Conservation (phyloP, 2,113 vertebrate species). For the Eudyptes chrysolophus region DNA sequence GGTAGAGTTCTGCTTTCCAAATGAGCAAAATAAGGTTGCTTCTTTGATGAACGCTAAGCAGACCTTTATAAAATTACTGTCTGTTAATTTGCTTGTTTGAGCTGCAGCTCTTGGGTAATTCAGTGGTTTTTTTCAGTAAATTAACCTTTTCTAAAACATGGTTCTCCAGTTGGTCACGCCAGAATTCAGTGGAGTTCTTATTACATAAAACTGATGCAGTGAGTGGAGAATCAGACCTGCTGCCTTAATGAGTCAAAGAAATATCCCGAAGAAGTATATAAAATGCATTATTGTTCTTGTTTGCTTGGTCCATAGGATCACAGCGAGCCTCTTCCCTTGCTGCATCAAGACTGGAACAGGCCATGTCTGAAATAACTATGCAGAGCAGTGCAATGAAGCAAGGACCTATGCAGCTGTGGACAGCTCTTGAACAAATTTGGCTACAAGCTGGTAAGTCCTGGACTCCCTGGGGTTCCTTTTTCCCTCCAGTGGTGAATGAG, state of each 20-base stretch:
- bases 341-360: constrained; percentile 91
- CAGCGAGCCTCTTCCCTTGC: constrained; percentile 87
- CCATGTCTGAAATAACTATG: constrained; percentile 90
- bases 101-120: not conserved
- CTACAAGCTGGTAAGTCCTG: constrained; percentile 89
- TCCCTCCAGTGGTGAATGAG: not conserved
- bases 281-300: not conserved
- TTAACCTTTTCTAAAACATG: constrained; percentile 8
- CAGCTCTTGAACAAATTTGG: constrained; percentile 93
- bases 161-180: not conserved
- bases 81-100: constrained; percentile 23
- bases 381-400: constrained; percentile 85
- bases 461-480: not conserved
- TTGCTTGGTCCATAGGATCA: constrained; percentile 76
- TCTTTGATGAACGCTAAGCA: constrained; percentile 11
- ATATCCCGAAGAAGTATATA: not conserved
- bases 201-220: not conserved
- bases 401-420: constrained; percentile 91
- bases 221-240: not conserved
- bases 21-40: not conserved
- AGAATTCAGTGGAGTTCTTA: not conserved
- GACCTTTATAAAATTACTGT: constrained; percentile 29
- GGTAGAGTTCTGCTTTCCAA: not conserved
- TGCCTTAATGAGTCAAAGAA: not conserved
- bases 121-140: not conserved